A percentile compares a stretch with the other conserved stretches of the same genome.
Conservation (phyloP, 2,888 invertebrate genomes). For the Hyposoter dolosus region DNA sequence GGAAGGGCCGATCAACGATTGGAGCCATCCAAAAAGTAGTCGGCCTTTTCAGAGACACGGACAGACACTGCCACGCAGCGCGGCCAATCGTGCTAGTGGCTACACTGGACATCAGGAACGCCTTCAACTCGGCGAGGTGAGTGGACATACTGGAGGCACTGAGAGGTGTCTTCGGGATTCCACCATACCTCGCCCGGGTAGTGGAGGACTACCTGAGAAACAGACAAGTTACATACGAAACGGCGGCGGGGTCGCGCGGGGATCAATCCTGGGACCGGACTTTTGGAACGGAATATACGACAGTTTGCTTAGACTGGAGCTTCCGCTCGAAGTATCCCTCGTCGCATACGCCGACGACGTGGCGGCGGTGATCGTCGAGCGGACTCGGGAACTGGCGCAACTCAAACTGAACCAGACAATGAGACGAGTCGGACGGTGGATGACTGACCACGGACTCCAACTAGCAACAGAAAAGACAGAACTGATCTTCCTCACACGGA, state of each 20-base stretch:
- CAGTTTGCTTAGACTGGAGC: neutral
- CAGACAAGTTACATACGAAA: conserved; percentile 54
- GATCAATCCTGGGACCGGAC: conserved; percentile 1
- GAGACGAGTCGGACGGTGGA: neutral
- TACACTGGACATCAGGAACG: neutral
- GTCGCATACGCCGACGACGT: conserved; percentile 11
- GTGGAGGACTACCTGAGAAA: conserved; percentile 65
- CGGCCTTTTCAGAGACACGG: no score
- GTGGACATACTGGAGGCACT: conserved; percentile 56
- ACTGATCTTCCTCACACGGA: conserved; percentile 59
- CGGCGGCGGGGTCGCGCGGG: conserved; percentile 7
- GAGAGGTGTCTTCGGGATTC: conserved; percentile 40
- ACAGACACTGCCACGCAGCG: neutral
- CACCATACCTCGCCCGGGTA: conserved; percentile 55
- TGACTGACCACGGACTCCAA: conserved; percentile 34
- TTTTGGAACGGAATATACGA: neutral
- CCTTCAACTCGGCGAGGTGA: conserved; percentile 4
- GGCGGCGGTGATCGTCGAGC: neutral
- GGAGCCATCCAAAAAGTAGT: no score
- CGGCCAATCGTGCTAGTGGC: neutral
- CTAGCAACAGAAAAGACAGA: conserved; percentile 67
- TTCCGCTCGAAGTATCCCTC: neutral
- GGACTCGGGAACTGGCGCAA: neutral
- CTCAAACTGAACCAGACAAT: neutral
- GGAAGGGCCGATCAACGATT: no score